Evolutionary conservation across 2,888 invertebrate genomes (phyloP), one percentile per base, ranked within the genome.

Genomic region (Hydroisotoma schaefferi): DNA sequence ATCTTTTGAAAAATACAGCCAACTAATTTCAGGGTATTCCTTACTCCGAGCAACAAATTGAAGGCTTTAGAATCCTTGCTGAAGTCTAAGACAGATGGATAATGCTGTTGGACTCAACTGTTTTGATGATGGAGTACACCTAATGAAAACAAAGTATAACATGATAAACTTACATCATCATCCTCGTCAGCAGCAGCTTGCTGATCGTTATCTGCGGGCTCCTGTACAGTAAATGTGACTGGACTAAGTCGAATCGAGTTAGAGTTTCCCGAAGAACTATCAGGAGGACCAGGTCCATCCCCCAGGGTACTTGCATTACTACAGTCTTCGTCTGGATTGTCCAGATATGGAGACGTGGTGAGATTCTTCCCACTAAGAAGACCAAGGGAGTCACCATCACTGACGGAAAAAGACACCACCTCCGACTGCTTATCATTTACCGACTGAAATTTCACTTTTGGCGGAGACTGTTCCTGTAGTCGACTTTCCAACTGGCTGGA

Each of bases 281-380:
- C 65, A 26, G 63, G 63, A n/a, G 58, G 65, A 8, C 67, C 70
- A 1, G 68, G 69, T 2, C 70, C 70, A 61, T 71, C 70, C 1
- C 72, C 72, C 20, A 72, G 57, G 18, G 72, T 72, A 47, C 70
- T 71, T n/a, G 70, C 65, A 23, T 68, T 72, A 53, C 68, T 68
- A 54, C 70, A 71, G 61, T 72, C 70, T 48, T 68, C 68, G 46
- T 69, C 72, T 12, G 68, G 67, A 54, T 52, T 52, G 22, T 52
- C 51, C 8, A 52, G 25, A 29, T 52, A 52, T 10, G 49, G 49
- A 12, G 49, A 49, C 15, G 37, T 52, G 51, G 51, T 5, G 20
- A 52, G 20, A 29, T 68, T 70, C 52, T 68, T 67, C 46, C 65
- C 65, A 22, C 62, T 62, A 12, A 65, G 59, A 26, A 65, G 52